Base-by-base conservation (phyloP, 2,888 invertebrate genomes). In the Eubasilissa splendida region DNA sequence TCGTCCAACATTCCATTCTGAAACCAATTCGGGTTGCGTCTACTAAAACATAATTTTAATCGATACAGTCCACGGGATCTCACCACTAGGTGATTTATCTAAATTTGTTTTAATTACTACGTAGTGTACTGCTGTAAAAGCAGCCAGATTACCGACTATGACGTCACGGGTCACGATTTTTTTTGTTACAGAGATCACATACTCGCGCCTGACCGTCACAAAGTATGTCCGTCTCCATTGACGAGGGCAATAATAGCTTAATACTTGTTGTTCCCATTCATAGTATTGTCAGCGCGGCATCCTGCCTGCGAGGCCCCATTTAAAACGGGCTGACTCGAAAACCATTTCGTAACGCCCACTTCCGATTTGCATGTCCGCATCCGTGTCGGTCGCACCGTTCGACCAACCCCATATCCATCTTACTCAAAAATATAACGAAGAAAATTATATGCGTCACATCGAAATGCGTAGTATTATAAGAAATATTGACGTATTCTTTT, bases 81-180 rank as follows among this genome's bases (percentile, higher is more conserved):
- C 22, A 22, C 22, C 22, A 22, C 22, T 22, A 22, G 22, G 22
- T 22, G 22, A 22, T 22, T 22, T 22, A 22, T 22, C 22, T 22
- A 22, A 22, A 22, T 22, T 22, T 22, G 22, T 22, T 22, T 22
- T 22, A 22, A 22, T 22, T 22, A 22, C 22, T 22, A 22, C 22
- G 0, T 22, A 22, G 22, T 22, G 22, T 22, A 22, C 22, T 22
- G 22, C 22, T 12, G 33, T 12, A 11, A 31, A 2, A 42, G 42
- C 42, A 42, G 11, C 42, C 22, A 33, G 33, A 33, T 63, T 33
- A 33, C 63, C 63, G 7, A 11, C 68, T 50, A 14, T 68, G 68
- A 68, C 68, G 68, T 68, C 68, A 68, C 68, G 68, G 52, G 68
- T n/a, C 14, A n/a, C 52, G 52, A 52, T 50, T 68, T 68, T 22